Evolutionary conservation across 2,888 invertebrate species (phyloP), one percentile per base, ranked within the genome.

Genomic region (Ashinkailepas kermadecensis): DNA sequence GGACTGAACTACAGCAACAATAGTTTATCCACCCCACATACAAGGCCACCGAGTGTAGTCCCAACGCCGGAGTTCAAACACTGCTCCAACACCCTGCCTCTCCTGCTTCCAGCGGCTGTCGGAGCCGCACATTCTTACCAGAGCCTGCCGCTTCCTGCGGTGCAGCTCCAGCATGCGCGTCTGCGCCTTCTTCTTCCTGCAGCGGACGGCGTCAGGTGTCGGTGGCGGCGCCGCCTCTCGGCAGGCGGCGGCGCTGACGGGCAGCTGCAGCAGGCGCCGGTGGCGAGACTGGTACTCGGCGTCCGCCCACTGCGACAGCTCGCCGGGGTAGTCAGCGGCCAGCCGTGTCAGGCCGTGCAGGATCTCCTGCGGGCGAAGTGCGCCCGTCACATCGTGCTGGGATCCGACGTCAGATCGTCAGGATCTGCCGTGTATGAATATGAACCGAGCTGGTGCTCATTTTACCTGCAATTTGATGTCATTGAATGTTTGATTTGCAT

Each of bases 161-260:
- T 96, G 96, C 81, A 96, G 94, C 88, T 97, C 96, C 80, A 95
- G 91, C 81, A 97, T 88, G 56, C 96, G 90, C 74, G 92, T 90
- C 0, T 96, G 95, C 7, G 84, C 90, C 87, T 96, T 96, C 82
- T 93, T 92, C 85, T 95, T 92, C 83, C 95, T 90, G 86, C 96
- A 96, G 86, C 93, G 25, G 54, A 25, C 54, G 13, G 25, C 93
- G 87, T 95, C 95, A 86, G 94, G 95, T 86, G 95, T 95, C 81
- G 91, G 91, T 81, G 90, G 84, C 11, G 86, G 90, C 8, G 91
- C 87, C 39, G 91, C 89, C 81, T 91, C 91, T 9, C 85, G 84
- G 82, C 87, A 87, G 82, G 86, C 86, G 82, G 87, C 87, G 82
- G 86, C 87, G 56, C 92, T 91, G 87, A 92, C 96, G 0, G 97